These are phyloP conservation scores for Drosophila sturtevanti DNA, from an alignment of 1,140 invertebrate species.

Conservation along the genomic window DNA sequence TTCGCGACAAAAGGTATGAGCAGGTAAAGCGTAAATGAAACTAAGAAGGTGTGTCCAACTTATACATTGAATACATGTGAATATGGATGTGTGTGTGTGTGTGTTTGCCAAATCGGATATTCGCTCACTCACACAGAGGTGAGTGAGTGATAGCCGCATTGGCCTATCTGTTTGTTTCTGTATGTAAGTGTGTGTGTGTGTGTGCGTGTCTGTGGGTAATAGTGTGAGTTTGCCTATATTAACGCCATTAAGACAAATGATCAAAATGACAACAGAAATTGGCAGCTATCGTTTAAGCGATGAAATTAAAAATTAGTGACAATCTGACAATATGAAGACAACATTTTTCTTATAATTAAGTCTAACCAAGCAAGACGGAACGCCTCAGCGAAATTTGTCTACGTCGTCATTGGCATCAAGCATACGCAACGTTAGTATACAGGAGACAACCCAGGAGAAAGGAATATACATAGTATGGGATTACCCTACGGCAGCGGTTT, in stretches of 20 bases:
- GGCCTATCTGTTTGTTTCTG: not conserved
- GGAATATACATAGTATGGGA: slow-evolving; percentile 36
- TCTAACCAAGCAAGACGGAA: slow-evolving; percentile 78
- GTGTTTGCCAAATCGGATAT: slow-evolving; percentile 18
- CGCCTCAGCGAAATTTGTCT: slow-evolving; percentile 65
- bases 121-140: slow-evolving; percentile 22
- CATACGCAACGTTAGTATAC: slow-evolving; percentile 50
- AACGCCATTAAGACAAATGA: slow-evolving; percentile 59
- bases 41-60: slow-evolving; percentile 75
- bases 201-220: slow-evolving; percentile 9
- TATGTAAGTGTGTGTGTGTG: not conserved
- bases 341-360: slow-evolving; percentile 78
- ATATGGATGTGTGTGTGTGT: slow-evolving; percentile 17
- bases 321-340: slow-evolving; percentile 70
- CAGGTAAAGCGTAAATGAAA: slow-evolving; percentile 62
- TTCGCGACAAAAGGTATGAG: slow-evolving; percentile 73
- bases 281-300: slow-evolving; percentile 72
- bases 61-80: not conserved
- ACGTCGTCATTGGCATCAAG: slow-evolving; percentile 39
- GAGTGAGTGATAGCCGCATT: not conserved
- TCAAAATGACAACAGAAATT: slow-evolving; percentile 71
- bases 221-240: slow-evolving; percentile 14
- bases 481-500: slow-evolving; percentile 57
- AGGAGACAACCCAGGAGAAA: slow-evolving; percentile 10
- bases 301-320: slow-evolving; percentile 74